phyloP scores from a whole-genome alignment of 2,888 invertebrate species.

The Apamea monoglypha region DNA sequence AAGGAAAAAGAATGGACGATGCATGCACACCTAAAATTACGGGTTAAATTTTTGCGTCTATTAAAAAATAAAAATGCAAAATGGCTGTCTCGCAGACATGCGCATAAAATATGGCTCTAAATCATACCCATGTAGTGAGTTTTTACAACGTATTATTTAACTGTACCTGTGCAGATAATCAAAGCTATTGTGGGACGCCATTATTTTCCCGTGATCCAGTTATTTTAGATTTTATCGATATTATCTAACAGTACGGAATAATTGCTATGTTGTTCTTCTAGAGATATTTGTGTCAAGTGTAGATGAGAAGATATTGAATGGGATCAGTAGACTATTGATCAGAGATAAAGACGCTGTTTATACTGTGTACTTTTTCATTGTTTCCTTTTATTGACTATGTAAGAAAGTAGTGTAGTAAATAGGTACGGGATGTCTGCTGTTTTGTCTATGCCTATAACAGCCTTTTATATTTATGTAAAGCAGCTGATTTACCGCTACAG shows the following conservation, averaged over 20 bases:
- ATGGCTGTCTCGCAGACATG: constrained; percentile 42
- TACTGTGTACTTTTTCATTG: constrained; percentile 21
- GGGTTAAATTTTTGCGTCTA: constrained; percentile 22
- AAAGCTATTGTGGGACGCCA: constrained; percentile 58
- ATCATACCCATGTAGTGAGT: constrained; percentile 46
- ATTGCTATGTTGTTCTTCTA: constrained; percentile 55
- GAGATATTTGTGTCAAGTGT: constrained; percentile 57
- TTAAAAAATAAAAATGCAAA: constrained; percentile 50
- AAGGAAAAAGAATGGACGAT: constrained; percentile 27
- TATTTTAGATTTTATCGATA: constrained; percentile 59
- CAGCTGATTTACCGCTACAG: not conserved
- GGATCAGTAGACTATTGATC: constrained; percentile 52
- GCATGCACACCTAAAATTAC: constrained; percentile 21
- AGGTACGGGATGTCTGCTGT: not conserved
- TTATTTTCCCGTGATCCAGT: constrained; percentile 55
- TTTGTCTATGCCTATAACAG: not conserved
- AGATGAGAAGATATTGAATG: constrained; percentile 53
- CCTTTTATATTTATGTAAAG: not conserved
- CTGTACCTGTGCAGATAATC: constrained; percentile 66
- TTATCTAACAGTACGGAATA: constrained; percentile 64
- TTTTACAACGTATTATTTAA: constrained; percentile 61
- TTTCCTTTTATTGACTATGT: constrained; percentile 13
- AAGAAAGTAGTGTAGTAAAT: not conserved
- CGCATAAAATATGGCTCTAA: constrained; percentile 35
- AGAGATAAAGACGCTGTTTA: constrained; percentile 36